Percentiles rank a stretch among this genome's conserved stretches.
These are phyloP conservation scores for Philereme transversata DNA, from an alignment of 2,888 invertebrate genomes.

Conservation along the genomic window DNA sequence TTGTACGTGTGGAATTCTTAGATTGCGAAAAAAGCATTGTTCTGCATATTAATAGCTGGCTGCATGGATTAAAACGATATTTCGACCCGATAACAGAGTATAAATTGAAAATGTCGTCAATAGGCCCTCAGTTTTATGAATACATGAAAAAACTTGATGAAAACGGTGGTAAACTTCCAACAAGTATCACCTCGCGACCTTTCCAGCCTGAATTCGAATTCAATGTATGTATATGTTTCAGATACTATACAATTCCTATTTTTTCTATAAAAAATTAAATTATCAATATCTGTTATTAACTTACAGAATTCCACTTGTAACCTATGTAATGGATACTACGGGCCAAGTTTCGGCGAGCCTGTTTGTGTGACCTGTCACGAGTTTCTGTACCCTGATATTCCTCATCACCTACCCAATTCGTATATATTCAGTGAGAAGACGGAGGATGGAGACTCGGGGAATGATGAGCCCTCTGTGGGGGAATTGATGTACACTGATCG, in stretches of 20 bases:
- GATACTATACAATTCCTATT: neutral
- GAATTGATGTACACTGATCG: slow-evolving; percentile 74
- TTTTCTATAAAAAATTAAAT: neutral
- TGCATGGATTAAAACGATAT: no score
- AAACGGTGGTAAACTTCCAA: slow-evolving; percentile 68
- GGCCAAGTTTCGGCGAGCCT: slow-evolving; percentile 95
- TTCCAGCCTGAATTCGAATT: slow-evolving; percentile 70
- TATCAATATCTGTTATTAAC: slow-evolving; percentile 12
- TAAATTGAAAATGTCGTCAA: slow-evolving; percentile 59
- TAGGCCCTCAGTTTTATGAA: slow-evolving; percentile 66
- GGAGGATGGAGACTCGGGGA: slow-evolving; percentile 96
- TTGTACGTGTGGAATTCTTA: no score
- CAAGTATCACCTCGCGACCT: slow-evolving; percentile 29
- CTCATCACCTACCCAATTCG: slow-evolving; percentile 78
- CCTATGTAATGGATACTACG: slow-evolving; percentile 96
- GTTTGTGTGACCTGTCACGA: slow-evolving; percentile 96
- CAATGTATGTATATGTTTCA: slow-evolving; percentile 54
- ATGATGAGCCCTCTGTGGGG: slow-evolving; percentile 91
- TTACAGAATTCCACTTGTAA: slow-evolving; percentile 89
- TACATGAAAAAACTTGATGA: slow-evolving; percentile 75
- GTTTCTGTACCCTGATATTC: slow-evolving; percentile 94
- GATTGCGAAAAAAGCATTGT: no score
- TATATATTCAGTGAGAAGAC: slow-evolving; percentile 84
- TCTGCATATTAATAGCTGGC: no score
- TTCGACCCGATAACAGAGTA: no score